Percentiles rank a stretch among this genome's conserved stretches.
Evolutionary conservation across 2,113 vertebrate genomes (phyloP).

Genomic region (Papio anubis): DNA sequence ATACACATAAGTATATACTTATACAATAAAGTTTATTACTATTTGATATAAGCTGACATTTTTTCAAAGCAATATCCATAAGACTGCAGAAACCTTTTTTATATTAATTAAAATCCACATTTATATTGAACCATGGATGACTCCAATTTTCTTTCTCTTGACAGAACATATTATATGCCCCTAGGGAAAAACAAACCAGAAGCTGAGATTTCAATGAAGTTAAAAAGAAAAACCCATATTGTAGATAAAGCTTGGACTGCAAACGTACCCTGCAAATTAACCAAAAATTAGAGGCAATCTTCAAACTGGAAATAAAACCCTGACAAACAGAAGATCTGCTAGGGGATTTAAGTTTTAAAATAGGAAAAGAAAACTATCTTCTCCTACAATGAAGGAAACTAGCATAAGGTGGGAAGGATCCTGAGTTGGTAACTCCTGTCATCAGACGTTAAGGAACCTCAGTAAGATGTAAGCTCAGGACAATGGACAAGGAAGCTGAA

Average conservation of each 20-base stretch:
- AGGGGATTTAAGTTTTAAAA: background rate
- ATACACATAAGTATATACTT: background rate
- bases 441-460: background rate
- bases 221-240: conserved; percentile 31
- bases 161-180: conserved; percentile 19
- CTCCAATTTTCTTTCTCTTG: conserved; percentile 44
- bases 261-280: conserved; percentile 6
- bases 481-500: background rate
- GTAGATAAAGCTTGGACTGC: conserved; percentile 18
- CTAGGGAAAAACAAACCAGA: conserved; percentile 24
- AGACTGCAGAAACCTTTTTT: conserved; percentile 38
- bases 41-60: background rate
- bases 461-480: background rate
- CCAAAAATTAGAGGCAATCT: conserved; percentile 42
- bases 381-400: background rate
- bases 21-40: background rate
- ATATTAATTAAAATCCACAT: conserved; percentile 52
- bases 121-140: conserved; percentile 48
- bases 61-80: conserved; percentile 19
- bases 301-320: conserved; percentile 48
- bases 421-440: background rate
- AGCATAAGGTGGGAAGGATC: background rate
- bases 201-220: background rate
- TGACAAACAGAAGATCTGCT: background rate
- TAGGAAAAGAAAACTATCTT: conserved; percentile 10